Conservation (phyloP, 2,888 invertebrate species). For the Fabriciana adippe region DNA sequence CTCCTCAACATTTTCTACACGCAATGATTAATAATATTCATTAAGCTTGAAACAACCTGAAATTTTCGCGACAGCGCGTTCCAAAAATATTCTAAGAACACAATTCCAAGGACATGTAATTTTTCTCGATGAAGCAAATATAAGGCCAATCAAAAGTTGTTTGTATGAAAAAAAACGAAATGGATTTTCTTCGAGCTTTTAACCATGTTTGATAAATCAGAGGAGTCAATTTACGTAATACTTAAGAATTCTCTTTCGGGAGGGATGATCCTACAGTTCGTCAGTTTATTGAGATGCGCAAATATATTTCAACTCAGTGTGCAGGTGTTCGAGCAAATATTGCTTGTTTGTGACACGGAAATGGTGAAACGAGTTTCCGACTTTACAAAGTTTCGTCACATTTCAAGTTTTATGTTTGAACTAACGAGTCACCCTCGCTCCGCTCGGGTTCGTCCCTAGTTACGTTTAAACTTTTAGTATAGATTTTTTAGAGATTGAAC, state of each 20-base stretch:
- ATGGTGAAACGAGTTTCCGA: neutral
- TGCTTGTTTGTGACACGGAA: constrained; percentile 4
- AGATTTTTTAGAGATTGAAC: too few species aligned
- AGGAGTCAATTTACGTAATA: constrained; percentile 9
- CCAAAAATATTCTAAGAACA: constrained; percentile 3
- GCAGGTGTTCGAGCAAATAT: constrained; percentile 14
- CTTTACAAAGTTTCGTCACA: neutral
- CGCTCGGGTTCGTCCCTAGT: too few species aligned
- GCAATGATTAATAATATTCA: neutral
- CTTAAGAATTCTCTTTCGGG: constrained; percentile 2
- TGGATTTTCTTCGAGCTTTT: constrained; percentile 7
- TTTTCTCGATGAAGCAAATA: constrained; percentile 16
- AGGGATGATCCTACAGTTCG: neutral
- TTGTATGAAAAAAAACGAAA: constrained; percentile 7
- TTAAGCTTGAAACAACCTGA: neutral
- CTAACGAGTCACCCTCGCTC: too few species aligned
- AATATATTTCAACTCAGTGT: constrained; percentile 21
- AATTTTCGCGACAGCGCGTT: neutral
- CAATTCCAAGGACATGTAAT: neutral
- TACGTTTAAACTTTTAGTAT: too few species aligned
- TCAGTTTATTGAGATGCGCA: constrained; percentile 18
- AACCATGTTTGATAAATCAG: neutral
- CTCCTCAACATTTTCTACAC: neutral
- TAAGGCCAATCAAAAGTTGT: constrained; percentile 19
- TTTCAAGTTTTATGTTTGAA: neutral